Evolutionary conservation across 2,797 vertebrate species (phyloP), one percentile per base, ranked within the genome.

Genomic region (Macropodus opercularis): DNA sequence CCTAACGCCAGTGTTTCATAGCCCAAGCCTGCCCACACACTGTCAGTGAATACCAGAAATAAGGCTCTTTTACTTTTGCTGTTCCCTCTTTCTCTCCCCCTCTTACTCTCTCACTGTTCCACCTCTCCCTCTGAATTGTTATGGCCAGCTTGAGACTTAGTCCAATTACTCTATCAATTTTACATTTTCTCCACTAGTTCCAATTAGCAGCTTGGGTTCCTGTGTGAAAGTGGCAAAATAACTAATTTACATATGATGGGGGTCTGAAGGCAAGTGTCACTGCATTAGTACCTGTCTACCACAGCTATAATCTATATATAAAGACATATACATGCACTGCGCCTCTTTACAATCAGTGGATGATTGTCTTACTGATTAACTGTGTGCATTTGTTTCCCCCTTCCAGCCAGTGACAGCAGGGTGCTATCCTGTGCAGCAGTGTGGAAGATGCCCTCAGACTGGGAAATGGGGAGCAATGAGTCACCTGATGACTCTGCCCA

Each of bases 391-490:
- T n/a, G 71, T 91, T 86, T 21, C 53, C 8, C 19, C 15, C 3
- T 49, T 65, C 5, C 90, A 98, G 97, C 94, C 88, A 94, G 92
- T 64, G 96, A 99, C 90, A 94, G 94, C 85, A 93, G 93, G 85
- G 94, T 98, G 91, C 87, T 94, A 86, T 95, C 95, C 44, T 95
- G 94, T 78, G 96, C 95, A 2, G 94, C 97, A 13, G 93, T 98
- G 79, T 99, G 97, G 97, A 93, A 94, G 90, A 98, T 98, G 95
- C 97, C 97, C 35, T 93, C 91, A 50, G 95, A 96, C 89, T 94
- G 96, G 94, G 96, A 98, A 84, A 94, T 94, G 32, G 95, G 95
- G 81, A 94, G 89, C 92, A 94, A 95, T 61, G 97, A 98, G 87
- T 96, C 96, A 90, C 96, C 96, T 15, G 97, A 99, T 21, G 97